Evolutionary conservation across 2,888 invertebrate species (phyloP).

Genomic region (Crepidodera aurea): DNA sequence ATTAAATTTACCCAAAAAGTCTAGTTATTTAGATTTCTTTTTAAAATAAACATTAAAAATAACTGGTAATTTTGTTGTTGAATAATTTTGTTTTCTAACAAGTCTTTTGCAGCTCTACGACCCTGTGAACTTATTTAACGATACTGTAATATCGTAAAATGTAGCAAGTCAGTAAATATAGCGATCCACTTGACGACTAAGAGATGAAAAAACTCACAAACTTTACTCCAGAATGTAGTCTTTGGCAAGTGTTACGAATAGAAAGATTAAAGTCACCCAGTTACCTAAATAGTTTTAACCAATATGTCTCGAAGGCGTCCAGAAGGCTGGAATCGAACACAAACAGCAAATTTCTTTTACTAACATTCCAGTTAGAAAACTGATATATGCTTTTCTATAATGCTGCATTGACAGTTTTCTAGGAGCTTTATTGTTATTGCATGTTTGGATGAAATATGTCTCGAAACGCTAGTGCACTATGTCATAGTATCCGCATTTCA

Average conservation of each 20-base stretch:
- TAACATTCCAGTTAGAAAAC: conserved; percentile 21
- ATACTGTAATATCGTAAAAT: too few species aligned
- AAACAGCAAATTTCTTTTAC: conserved; percentile 23
- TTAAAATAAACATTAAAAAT: too few species aligned
- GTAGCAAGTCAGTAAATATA: too few species aligned
- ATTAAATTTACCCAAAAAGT: too few species aligned
- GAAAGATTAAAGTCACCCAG: not conserved
- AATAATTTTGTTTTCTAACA: too few species aligned
- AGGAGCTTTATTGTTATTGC: conserved; percentile 32
- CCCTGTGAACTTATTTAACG: too few species aligned
- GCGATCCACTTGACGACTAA: too few species aligned
- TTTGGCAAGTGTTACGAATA: not conserved
- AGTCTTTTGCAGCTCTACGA: too few species aligned
- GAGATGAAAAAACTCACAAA: too few species aligned
- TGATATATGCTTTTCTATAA: conserved; percentile 34
- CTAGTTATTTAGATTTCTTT: too few species aligned
- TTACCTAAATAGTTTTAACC: conserved; percentile 5
- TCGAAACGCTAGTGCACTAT: conserved; percentile 24
- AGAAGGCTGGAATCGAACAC: conserved; percentile 24
- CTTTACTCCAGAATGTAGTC: too few species aligned
- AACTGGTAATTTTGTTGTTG: too few species aligned
- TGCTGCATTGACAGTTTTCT: conserved; percentile 36
- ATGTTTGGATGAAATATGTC: conserved; percentile 32
- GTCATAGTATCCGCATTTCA: conserved; percentile 32
- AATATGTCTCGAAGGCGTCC: conserved; percentile 19